phyloP scores from a whole-genome alignment of 2,888 invertebrate species.

The Polydrusus pterygomalis region DNA sequence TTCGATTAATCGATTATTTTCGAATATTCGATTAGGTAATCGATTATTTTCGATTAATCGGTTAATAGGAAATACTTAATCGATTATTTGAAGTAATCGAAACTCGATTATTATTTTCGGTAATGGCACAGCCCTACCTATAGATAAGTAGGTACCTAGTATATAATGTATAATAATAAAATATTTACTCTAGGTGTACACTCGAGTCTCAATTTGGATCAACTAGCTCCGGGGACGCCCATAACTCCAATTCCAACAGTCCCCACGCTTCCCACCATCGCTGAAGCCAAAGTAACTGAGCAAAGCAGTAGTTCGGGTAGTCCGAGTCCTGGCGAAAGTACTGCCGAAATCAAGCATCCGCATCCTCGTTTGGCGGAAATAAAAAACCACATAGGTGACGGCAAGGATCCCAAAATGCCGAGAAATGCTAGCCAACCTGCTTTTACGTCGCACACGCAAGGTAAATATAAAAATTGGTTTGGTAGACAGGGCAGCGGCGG shows the following conservation, averaged over 20 bases:
- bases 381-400: constrained; percentile 46
- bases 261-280: constrained; percentile 91
- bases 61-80: too few relatives aligned
- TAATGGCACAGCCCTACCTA: too few relatives aligned
- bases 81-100: too few relatives aligned
- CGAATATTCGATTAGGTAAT: too few relatives aligned
- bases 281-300: constrained; percentile 83
- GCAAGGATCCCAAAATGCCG: constrained; percentile 75
- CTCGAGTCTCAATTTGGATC: constrained; percentile 91
- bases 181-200: constrained; percentile 78
- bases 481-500: too few relatives aligned
- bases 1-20: too few relatives aligned
- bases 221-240: constrained; percentile 83
- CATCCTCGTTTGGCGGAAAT: constrained; percentile 68
- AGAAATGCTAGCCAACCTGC: constrained; percentile 92
- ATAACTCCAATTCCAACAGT: constrained; percentile 88
- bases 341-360: constrained; percentile 66
- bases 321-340: constrained; percentile 69
- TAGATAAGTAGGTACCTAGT: too few relatives aligned
- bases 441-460: constrained; percentile 77
- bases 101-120: too few relatives aligned
- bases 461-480: too few relatives aligned
- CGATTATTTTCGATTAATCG: too few relatives aligned
- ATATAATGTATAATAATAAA: too few relatives aligned
- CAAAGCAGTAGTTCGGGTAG: constrained; percentile 75